A percentile compares a stretch with the other conserved stretches of the same genome.
phyloP scores from a whole-genome alignment of 2,797 vertebrate genomes.

The Dicrostonyx torquatus region DNA sequence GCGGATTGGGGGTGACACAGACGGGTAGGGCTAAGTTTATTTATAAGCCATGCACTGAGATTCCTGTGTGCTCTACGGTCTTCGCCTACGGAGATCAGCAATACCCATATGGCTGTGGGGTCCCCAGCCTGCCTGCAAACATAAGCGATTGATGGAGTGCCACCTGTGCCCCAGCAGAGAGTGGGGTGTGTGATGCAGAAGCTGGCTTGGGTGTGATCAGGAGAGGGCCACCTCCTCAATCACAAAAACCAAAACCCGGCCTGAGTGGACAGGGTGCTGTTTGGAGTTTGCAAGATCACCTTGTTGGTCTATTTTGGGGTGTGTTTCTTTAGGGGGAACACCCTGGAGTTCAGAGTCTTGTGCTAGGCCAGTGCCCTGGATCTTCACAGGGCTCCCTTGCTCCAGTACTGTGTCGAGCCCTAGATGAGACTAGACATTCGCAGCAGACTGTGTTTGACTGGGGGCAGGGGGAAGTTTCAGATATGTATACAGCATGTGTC shows the following conservation, averaged over 20 bases:
- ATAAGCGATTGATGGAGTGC: too few species aligned
- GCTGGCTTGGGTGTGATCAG: not conserved
- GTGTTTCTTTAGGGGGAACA: not conserved
- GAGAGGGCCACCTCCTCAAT: not conserved
- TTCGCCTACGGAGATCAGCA: not conserved
- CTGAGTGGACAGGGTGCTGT: not conserved
- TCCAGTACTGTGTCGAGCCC: not conserved
- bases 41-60: not conserved
- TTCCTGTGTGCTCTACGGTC: not conserved
- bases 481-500: not conserved
- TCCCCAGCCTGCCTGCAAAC: not conserved
- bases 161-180: rapidly evolving
- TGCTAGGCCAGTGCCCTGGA: not conserved
- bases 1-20: not conserved
- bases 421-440: not conserved
- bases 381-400: not conserved
- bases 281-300: not conserved
- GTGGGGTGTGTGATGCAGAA: rapidly evolving
- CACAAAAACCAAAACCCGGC: not conserved
- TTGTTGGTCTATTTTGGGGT: not conserved
- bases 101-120: not conserved
- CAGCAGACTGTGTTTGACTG: not conserved
- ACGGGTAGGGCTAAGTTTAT: not conserved
- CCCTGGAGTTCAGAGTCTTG: not conserved
- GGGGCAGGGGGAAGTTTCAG: not conserved